phyloP scores from a whole-genome alignment of 2,113 vertebrate genomes.

The Phylloscopus trochilus region DNA sequence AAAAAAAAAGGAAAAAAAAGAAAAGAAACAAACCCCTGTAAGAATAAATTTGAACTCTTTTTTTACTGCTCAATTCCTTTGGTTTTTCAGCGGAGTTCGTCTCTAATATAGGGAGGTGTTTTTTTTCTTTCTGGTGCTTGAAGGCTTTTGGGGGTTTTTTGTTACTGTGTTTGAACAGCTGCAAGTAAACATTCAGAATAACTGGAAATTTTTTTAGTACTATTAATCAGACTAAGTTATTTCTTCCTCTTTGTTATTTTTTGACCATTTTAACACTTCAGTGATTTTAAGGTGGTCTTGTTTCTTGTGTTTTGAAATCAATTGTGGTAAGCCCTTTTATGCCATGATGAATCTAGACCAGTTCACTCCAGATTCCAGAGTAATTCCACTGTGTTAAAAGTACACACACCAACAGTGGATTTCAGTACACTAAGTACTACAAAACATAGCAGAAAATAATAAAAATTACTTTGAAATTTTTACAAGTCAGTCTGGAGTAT shows the following conservation, averaged over 20 bases:
- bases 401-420: background rate
- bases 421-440: background rate
- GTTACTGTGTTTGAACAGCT: background rate
- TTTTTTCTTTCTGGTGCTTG: background rate
- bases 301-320: background rate
- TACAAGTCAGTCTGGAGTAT: background rate
- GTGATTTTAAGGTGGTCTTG: background rate
- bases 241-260: background rate
- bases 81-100: background rate
- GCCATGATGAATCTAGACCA: background rate
- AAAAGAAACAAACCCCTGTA: background rate
- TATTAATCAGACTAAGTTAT: background rate
- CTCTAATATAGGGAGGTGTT: background rate
- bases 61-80: background rate
- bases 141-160: background rate
- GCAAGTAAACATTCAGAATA: background rate
- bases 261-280: background rate
- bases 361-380: background rate
- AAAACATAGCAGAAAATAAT: background rate
- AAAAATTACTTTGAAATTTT: background rate
- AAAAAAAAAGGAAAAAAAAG: no score
- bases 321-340: background rate
- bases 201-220: background rate
- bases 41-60: background rate
- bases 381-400: background rate